Percentiles rank a stretch among this genome's conserved stretches.
Evolutionary conservation across 2,797 vertebrate genomes (phyloP).

Genomic region (Neoniphon sammara): DNA sequence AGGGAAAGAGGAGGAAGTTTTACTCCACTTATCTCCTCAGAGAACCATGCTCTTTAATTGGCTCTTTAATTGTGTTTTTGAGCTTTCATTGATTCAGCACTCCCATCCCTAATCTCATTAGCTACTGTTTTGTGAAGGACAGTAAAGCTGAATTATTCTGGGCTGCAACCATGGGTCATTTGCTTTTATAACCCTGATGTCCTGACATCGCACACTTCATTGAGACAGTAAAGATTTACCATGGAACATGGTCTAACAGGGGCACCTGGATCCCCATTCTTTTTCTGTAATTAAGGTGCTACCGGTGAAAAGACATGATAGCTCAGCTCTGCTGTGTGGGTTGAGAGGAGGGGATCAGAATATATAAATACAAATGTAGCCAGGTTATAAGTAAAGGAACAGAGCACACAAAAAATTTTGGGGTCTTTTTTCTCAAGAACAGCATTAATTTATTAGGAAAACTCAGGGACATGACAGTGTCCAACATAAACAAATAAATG

Average conservation of each 20-base stretch:
- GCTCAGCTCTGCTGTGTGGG: slow-evolving; percentile 9
- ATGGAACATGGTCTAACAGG: slow-evolving; percentile 45
- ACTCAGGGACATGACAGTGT: no score
- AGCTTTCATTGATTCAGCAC: slow-evolving; percentile 70
- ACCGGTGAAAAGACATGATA: slow-evolving; percentile 27
- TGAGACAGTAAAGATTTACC: slow-evolving; percentile 64
- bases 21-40: slow-evolving; percentile 58
- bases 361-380: slow-evolving; percentile 23
- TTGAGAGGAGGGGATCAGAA: slow-evolving; percentile 17
- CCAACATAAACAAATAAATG: no score
- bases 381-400: no score
- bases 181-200: slow-evolving; percentile 70
- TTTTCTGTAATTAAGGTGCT: slow-evolving; percentile 49
- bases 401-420: no score
- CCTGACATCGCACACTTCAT: slow-evolving; percentile 54
- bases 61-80: slow-evolving; percentile 77
- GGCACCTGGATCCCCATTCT: slow-evolving; percentile 29
- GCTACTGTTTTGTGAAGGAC: slow-evolving; percentile 72
- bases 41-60: slow-evolving; percentile 63
- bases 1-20: slow-evolving; percentile 54
- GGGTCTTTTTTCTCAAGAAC: no score
- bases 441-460: no score
- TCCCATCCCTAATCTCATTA: slow-evolving; percentile 73
- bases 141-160: slow-evolving; percentile 67
- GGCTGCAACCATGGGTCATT: slow-evolving; percentile 58